A percentile compares a stretch with the other conserved stretches of the same genome.
Conservation (phyloP, 2,797 vertebrate species). For the Bovichtus diacanthus region DNA sequence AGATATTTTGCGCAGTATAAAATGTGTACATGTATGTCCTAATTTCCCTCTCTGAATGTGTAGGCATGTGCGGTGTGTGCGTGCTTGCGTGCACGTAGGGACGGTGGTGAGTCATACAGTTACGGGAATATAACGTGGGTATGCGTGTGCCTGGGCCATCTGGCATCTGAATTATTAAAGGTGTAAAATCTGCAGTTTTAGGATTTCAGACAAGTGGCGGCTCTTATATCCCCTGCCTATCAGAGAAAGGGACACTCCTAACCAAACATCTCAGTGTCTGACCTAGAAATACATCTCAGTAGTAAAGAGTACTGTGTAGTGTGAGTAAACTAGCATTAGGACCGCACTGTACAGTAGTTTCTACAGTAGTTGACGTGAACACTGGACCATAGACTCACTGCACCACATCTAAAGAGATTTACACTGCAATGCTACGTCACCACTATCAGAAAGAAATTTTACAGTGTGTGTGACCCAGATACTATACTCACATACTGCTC, state of each 20-base stretch:
- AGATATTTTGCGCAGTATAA: neutral
- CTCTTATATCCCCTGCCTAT: constrained; percentile 52
- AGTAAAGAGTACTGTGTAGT: constrained; percentile 3
- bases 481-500: constrained; percentile 71
- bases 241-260: constrained; percentile 39
- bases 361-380: constrained; percentile 13
- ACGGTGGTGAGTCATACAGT: constrained; percentile 79
- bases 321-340: constrained; percentile 34
- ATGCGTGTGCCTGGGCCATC: constrained; percentile 70
- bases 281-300: constrained; percentile 64
- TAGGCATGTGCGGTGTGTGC: constrained; percentile 38
- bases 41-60: constrained; percentile 49
- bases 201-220: constrained; percentile 70
- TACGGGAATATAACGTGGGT: constrained; percentile 65
- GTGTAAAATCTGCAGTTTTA: constrained; percentile 79
- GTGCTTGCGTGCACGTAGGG: constrained; percentile 8
- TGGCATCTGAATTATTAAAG: constrained; percentile 84
- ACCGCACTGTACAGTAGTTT: constrained; percentile 33
- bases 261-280: constrained; percentile 50
- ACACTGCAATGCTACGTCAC: constrained; percentile 79
- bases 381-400: constrained; percentile 52
- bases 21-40: constrained; percentile 42
- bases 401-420: constrained; percentile 74
- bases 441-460: constrained; percentile 73
- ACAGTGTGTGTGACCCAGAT: constrained; percentile 81